Percentiles rank a stretch among this genome's conserved stretches.
These are phyloP conservation scores for Microcebus ravelobensis DNA, from an alignment of 2,113 vertebrate genomes.

Conservation along the genomic window DNA sequence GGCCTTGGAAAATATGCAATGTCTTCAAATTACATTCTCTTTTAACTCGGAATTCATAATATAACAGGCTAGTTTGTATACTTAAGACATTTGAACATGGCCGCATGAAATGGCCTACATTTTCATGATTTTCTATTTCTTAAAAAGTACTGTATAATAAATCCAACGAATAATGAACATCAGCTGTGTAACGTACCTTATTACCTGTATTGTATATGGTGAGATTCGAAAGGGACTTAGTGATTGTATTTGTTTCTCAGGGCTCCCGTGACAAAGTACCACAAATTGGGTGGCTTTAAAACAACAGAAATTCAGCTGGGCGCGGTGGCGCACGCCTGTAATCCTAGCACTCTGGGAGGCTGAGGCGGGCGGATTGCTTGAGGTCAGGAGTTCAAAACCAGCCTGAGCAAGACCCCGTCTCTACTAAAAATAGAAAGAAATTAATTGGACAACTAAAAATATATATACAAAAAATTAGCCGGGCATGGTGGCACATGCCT, in stretches of 20 bases:
- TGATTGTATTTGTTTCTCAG: neutral
- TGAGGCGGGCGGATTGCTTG: too few relatives aligned
- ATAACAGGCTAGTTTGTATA: slow-evolving; percentile 46
- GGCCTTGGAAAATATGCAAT: slow-evolving; percentile 73
- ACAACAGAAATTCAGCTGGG: neutral
- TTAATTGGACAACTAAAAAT: too few relatives aligned
- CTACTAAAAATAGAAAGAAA: too few relatives aligned
- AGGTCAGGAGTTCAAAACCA: too few relatives aligned
- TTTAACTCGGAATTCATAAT: slow-evolving; percentile 62
- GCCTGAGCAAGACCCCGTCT: too few relatives aligned
- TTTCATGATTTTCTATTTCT: neutral
- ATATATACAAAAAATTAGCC: too few relatives aligned
- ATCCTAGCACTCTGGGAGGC: too few relatives aligned
- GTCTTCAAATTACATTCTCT: slow-evolving; percentile 75
- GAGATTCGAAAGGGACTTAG: neutral
- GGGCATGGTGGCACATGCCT: too few relatives aligned
- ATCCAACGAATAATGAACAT: neutral
- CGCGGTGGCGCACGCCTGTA: too few relatives aligned
- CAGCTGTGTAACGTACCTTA: neutral
- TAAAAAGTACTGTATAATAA: neutral
- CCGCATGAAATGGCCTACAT: neutral
- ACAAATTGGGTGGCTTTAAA: neutral
- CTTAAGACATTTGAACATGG: slow-evolving; percentile 55
- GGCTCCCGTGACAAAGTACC: neutral
- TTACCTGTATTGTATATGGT: neutral